phyloP scores from a whole-genome alignment of 2,888 invertebrate species.

The Tyria jacobaeae region DNA sequence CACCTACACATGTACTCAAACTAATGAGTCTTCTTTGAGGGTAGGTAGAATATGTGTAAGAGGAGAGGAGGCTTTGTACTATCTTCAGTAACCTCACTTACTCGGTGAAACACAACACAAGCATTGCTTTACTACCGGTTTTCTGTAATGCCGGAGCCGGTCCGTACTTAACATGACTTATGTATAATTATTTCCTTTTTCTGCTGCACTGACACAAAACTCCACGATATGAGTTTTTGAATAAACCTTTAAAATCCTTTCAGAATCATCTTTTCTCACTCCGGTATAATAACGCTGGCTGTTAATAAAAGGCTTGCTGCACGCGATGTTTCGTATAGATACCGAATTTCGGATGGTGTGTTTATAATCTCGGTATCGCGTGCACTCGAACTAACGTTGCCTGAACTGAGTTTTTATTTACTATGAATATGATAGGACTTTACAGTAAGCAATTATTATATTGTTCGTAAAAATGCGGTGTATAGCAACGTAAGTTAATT shows the following conservation, averaged over 20 bases:
- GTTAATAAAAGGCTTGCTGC: slow-evolving; percentile 27
- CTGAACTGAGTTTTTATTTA: not conserved
- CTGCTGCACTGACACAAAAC: not conserved
- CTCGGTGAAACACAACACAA: too few species aligned
- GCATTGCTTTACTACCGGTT: too few species aligned
- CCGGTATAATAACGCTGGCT: slow-evolving; percentile 15
- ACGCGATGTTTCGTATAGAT: slow-evolving; percentile 36
- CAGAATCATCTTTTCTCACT: slow-evolving; percentile 15
- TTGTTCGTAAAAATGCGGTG: not conserved
- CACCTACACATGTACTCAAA: too few species aligned
- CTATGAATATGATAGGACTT: not conserved
- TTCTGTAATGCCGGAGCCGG: too few species aligned
- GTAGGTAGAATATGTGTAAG: too few species aligned
- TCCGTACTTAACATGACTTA: too few species aligned
- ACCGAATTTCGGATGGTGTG: slow-evolving; percentile 23
- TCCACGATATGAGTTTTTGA: not conserved
- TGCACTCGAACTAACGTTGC: slow-evolving; percentile 20
- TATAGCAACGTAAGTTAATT: too few species aligned
- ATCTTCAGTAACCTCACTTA: too few species aligned
- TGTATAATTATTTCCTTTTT: not conserved
- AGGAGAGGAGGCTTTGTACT: too few species aligned
- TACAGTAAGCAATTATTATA: not conserved
- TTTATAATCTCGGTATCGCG: slow-evolving; percentile 41
- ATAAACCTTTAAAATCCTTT: not conserved
- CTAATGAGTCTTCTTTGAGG: too few species aligned